Base-by-base conservation (phyloP, 1,140 invertebrate species). In the Pseudachorutes palmiensis region DNA sequence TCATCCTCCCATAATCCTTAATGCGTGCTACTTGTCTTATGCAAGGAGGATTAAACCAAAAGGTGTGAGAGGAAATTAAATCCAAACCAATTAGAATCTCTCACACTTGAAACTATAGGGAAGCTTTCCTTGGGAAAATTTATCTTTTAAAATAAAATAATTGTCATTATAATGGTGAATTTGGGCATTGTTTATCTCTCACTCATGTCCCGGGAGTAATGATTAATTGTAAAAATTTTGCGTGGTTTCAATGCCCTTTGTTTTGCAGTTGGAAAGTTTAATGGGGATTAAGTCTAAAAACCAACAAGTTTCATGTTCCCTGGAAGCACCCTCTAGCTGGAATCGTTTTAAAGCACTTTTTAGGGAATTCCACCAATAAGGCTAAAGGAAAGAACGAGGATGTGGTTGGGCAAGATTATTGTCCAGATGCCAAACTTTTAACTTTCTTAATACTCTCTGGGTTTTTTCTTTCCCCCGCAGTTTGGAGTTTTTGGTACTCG, bases 361-460 rank as follows among this genome's bases (percentile, higher is more conserved):
- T n/a, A n/a, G n/a, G n/a, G n/a, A n/a, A n/a, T n/a, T n/a, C n/a
- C n/a, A n/a, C n/a, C n/a, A n/a, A n/a, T n/a, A n/a, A n/a, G n/a
- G n/a, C 19, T 45, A 12, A 45, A 45, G 9, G 36, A 45, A 9
- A 45, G 36, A 45, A 45, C 9, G 36, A 9, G 36, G 9, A 45
- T 45, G 36, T 45, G 36, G 9, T n/a, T 41, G 36, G 36, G 36
- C 36, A 41, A 41, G 36, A 41, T n/a, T n/a, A n/a, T 41, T 19
- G 51, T 55, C 51, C 51, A 55, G 24, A 55, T 55, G 51, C 51
- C 51, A 55, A 55, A 55, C 59, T 31, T 61, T 61, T 61, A 31
- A 61, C 59, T 33, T 61, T 33, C 59, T 31, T 61, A 31, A 61
- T 33, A 33, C 59, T 61, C 22, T 29, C 31, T 30, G 2, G 5